These are phyloP conservation scores for Morbakka virulenta DNA, from an alignment of 30 jellyfish, hydroid and myxozoan species.

Conservation along the genomic window DNA sequence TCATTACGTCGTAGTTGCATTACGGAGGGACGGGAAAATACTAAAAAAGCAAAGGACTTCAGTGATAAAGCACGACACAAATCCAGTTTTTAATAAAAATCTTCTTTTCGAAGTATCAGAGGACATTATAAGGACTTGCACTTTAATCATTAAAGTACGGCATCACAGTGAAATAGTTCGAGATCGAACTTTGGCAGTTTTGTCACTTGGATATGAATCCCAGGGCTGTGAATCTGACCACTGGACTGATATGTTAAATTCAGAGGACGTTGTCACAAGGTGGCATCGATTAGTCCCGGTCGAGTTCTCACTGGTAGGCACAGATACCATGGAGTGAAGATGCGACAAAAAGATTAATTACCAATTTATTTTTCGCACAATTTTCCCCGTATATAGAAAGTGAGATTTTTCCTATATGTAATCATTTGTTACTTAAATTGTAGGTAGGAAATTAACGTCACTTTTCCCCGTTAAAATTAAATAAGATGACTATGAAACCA, in stretches of 20 bases:
- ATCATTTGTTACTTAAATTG: too few relatives aligned
- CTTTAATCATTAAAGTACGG: slow-evolving; percentile 82
- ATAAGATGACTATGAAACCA: too few relatives aligned
- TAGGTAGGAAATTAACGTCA: too few relatives aligned
- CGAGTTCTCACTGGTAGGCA: slow-evolving; percentile 17
- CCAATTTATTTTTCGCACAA: too few relatives aligned
- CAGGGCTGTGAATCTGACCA: slow-evolving; percentile 93
- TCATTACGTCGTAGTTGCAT: slow-evolving; percentile 83
- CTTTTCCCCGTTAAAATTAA: too few relatives aligned
- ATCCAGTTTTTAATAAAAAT: slow-evolving; percentile 85
- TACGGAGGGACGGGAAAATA: slow-evolving; percentile 72
- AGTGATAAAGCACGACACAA: slow-evolving; percentile 93
- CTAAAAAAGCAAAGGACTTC: slow-evolving; percentile 84
- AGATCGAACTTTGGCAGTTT: slow-evolving; percentile 93
- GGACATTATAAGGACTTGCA: slow-evolving; percentile 58
- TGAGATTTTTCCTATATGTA: too few relatives aligned
- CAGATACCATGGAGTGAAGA: background rate
- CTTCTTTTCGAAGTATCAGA: slow-evolving; percentile 71
- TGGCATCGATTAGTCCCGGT: slow-evolving; percentile 98
- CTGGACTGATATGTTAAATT: slow-evolving; percentile 95
- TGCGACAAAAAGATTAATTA: too few relatives aligned
- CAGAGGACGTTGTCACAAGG: slow-evolving; percentile 76
- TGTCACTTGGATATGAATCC: slow-evolving; percentile 81
- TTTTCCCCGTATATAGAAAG: too few relatives aligned
- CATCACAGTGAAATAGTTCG: slow-evolving; percentile 87